Conservation (phyloP, 2,888 invertebrate genomes). For the Aethes cnicana region DNA sequence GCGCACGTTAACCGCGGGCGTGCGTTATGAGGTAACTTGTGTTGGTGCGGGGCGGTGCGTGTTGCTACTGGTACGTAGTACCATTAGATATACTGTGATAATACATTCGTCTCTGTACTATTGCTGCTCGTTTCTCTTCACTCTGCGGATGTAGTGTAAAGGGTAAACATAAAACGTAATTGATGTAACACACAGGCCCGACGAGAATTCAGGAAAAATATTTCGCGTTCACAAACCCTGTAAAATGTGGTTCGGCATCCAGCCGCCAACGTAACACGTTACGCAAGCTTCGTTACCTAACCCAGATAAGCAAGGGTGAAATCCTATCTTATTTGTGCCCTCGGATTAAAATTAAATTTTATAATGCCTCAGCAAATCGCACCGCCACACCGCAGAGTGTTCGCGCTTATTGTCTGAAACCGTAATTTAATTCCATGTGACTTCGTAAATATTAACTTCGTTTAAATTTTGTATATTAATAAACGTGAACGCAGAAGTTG, state of each 20-base stretch:
- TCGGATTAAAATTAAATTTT: conserved; percentile 78
- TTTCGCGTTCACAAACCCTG: conserved; percentile 10
- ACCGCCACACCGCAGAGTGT: conserved; percentile 46
- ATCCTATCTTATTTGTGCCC: conserved; percentile 74
- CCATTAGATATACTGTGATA: not conserved
- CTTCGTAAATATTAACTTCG: conserved; percentile 60
- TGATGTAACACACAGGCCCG: conserved; percentile 8
- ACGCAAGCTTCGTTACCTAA: conserved; percentile 35
- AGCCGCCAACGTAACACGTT: conserved; percentile 29
- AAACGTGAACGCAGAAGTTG: conserved; percentile 27
- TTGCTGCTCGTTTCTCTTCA: not conserved
- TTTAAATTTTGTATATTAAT: conserved; percentile 40
- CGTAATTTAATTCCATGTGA: conserved; percentile 66
- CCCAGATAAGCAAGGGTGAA: conserved; percentile 47
- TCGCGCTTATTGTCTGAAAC: conserved; percentile 64
- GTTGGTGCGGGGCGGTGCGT: no score
- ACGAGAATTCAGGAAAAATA: conserved; percentile 13
- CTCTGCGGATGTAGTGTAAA: not conserved
- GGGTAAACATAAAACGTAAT: conserved; percentile 15
- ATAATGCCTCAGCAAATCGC: conserved; percentile 66
- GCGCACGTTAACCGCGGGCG: no score
- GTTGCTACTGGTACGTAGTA: no score
- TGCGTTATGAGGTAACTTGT: no score
- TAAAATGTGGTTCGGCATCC: conserved; percentile 28
- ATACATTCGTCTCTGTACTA: not conserved